phyloP scores from a whole-genome alignment of 2,113 vertebrate species.

The Heterotilapia buettikoferi region DNA sequence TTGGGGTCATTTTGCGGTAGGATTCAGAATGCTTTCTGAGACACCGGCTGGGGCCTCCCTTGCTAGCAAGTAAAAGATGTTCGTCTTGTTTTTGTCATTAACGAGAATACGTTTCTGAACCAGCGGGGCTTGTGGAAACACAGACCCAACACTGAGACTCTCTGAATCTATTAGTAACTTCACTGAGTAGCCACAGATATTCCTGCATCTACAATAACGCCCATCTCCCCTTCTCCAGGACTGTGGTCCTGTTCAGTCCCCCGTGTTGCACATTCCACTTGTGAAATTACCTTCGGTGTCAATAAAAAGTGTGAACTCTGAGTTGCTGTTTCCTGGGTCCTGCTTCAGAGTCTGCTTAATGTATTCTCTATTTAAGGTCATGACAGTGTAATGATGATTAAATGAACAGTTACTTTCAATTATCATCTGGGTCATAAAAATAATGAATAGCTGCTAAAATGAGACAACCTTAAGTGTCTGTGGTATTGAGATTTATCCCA shows the following conservation, averaged over 20 bases:
- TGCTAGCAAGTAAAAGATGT: too few species aligned
- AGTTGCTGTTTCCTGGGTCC: neutral
- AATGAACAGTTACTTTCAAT: neutral
- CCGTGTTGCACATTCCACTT: neutral
- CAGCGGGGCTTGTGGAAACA: too few species aligned
- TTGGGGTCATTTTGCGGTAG: too few species aligned
- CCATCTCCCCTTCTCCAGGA: neutral
- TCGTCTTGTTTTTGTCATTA: too few species aligned
- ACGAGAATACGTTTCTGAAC: too few species aligned
- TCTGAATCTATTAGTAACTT: neutral
- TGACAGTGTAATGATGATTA: neutral
- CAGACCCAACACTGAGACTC: too few species aligned
- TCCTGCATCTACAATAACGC: neutral
- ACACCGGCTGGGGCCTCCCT: too few species aligned
- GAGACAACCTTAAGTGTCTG: neutral
- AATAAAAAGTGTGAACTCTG: neutral
- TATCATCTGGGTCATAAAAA: neutral
- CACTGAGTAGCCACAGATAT: neutral
- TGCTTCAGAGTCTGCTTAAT: neutral
- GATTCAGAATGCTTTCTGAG: too few species aligned
- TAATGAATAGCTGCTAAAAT: conserved; percentile 7
- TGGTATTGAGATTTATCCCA: neutral
- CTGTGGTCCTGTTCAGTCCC: neutral
- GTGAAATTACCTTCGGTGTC: neutral
- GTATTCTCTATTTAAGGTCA: neutral